These are phyloP conservation scores for Syrrhaptes paradoxus DNA, from an alignment of 2,113 vertebrate species.

Conservation along the genomic window DNA sequence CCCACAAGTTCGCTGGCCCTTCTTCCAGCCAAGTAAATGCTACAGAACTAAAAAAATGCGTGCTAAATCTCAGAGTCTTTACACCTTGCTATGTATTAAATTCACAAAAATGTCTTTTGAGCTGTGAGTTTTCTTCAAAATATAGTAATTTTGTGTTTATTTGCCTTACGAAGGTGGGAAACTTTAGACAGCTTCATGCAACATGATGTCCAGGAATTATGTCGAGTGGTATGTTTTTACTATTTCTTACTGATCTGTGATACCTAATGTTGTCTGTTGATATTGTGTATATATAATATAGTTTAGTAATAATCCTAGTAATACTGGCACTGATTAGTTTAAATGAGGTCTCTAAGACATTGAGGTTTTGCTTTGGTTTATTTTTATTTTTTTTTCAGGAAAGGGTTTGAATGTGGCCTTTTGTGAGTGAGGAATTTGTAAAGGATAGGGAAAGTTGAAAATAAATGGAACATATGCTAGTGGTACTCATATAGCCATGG, in stretches of 20 bases:
- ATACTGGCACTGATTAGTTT: neutral
- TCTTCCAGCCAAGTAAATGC: neutral
- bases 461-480: neutral
- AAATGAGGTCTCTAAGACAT: neutral
- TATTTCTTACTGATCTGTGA: neutral
- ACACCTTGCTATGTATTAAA: neutral
- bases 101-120: neutral
- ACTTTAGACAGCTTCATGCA: constrained; percentile 99
- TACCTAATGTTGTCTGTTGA: neutral
- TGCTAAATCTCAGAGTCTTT: neutral
- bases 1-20: neutral
- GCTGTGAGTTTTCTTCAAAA: neutral
- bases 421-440: neutral
- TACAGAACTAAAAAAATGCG: neutral
- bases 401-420: neutral
- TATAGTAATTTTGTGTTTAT: neutral
- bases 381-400: neutral
- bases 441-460: neutral
- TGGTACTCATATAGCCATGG: neutral
- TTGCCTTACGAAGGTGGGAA: constrained; percentile 87
- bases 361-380: neutral
- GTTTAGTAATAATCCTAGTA: neutral
- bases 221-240: constrained; percentile 92
- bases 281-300: neutral
- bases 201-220: constrained; percentile 97